phyloP scores from a whole-genome alignment of 2,797 vertebrate species.

The Platalea minor region DNA sequence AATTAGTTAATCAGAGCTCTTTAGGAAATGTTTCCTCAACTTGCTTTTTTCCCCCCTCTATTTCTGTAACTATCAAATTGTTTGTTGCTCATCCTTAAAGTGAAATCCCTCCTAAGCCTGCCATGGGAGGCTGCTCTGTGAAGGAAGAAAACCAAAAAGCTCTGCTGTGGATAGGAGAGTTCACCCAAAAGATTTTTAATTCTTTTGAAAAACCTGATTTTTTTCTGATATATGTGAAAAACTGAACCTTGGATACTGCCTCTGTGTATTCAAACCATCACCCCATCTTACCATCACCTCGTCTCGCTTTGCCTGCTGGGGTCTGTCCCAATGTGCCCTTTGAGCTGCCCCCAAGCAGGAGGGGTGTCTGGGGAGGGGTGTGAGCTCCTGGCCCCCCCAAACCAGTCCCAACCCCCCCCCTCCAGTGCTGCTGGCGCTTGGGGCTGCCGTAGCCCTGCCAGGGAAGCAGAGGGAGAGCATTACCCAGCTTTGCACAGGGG shows the following conservation, averaged over 20 bases:
- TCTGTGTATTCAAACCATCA: background rate
- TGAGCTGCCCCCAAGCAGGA: background rate
- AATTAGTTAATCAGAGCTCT: conserved; percentile 56
- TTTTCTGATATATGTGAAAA: background rate
- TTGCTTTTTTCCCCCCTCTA: background rate
- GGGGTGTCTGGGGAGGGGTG: background rate
- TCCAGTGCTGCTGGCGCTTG: too few species aligned
- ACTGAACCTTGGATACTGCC: background rate
- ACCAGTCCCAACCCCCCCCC: background rate
- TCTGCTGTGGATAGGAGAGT: background rate
- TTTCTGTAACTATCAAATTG: conserved; percentile 5
- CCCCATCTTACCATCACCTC: background rate
- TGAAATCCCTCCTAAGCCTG: background rate
- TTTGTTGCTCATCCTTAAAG: conserved; percentile 22
- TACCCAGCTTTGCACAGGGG: conserved; percentile 35
- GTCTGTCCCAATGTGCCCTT: background rate
- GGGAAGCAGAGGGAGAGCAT: conserved; percentile 41
- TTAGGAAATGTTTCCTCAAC: conserved; percentile 48
- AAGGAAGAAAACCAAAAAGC: background rate
- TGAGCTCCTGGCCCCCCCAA: background rate
- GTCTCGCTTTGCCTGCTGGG: background rate
- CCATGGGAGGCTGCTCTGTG: background rate
- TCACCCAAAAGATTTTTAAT: background rate
- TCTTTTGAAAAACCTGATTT: background rate
- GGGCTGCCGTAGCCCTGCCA: background rate